Conservation (phyloP, 2,888 invertebrate species). For the Apamea epomidion region DNA sequence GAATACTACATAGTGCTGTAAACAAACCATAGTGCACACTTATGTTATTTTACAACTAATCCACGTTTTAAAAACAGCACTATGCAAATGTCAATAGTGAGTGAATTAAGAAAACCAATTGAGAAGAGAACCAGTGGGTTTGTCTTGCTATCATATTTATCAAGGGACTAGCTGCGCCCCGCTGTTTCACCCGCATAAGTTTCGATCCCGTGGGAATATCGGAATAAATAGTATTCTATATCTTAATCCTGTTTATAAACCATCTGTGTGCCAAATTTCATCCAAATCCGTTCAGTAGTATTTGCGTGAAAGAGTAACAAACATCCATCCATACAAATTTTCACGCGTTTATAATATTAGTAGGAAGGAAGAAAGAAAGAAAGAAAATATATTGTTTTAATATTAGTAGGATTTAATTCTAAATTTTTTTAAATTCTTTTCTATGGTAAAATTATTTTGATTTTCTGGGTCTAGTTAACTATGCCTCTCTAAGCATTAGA, state of each 20-base stretch:
- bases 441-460: not conserved
- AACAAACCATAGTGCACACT: constrained; percentile 52
- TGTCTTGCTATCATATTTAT: constrained; percentile 10
- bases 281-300: no score
- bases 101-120: constrained; percentile 41
- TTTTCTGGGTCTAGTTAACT: not conserved
- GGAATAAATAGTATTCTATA: no score
- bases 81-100: constrained; percentile 41
- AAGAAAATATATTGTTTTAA: no score
- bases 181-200: no score
- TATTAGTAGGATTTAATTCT: not conserved
- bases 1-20: constrained; percentile 36
- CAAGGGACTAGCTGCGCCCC: not conserved
- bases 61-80: constrained; percentile 31
- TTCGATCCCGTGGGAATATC: no score
- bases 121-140: constrained; percentile 17
- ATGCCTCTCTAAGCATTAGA: not conserved
- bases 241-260: no score
- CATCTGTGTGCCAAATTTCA: no score
- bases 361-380: not conserved
- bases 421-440: not conserved
- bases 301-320: no score
- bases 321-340: no score
- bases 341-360: no score
- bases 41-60: constrained; percentile 52